phyloP scores from a whole-genome alignment of 2,888 invertebrate species.

The Hirtodrosophila duncani region DNA sequence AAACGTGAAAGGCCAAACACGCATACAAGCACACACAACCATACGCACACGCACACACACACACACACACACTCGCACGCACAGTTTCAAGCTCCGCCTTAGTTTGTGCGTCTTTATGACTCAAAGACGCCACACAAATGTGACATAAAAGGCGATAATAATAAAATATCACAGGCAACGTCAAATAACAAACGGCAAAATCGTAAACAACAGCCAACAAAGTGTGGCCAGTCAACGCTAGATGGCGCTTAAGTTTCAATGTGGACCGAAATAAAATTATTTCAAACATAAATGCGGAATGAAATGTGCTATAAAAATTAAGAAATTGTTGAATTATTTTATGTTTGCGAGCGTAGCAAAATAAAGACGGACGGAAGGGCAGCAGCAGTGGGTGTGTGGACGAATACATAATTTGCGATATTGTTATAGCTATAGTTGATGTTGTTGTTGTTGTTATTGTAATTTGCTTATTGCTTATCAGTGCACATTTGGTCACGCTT shows the following conservation, averaged over 20 bases:
- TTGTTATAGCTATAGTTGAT: slow-evolving; percentile 19
- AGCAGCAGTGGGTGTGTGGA: background rate
- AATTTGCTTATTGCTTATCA: slow-evolving; percentile 46
- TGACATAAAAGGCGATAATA: slow-evolving; percentile 71
- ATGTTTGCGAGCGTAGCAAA: slow-evolving; percentile 35
- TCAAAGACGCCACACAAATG: slow-evolving; percentile 71
- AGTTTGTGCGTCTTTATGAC: slow-evolving; percentile 71
- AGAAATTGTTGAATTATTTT: slow-evolving; percentile 68
- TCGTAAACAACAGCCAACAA: slow-evolving; percentile 56
- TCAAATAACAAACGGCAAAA: slow-evolving; percentile 71
- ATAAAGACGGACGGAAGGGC: background rate
- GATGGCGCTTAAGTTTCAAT: slow-evolving; percentile 67
- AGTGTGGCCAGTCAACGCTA: slow-evolving; percentile 35
- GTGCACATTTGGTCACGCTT: slow-evolving; percentile 65
- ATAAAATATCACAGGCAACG: slow-evolving; percentile 62
- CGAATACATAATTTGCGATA: too few relatives aligned
- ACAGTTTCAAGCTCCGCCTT: slow-evolving; percentile 54
- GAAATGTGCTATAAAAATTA: slow-evolving; percentile 61
- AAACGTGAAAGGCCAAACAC: slow-evolving; percentile 37
- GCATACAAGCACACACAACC: slow-evolving; percentile 18
- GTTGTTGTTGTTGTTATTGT: slow-evolving; percentile 25
- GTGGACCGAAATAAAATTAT: slow-evolving; percentile 36
- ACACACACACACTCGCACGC: slow-evolving; percentile 6
- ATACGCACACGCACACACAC: slow-evolving; percentile 7
- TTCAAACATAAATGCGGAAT: slow-evolving; percentile 44